A percentile compares a stretch with the other conserved stretches of the same genome.
Evolutionary conservation across 2,888 invertebrate genomes (phyloP).

Genomic region (Cecidostiba fungosa): DNA sequence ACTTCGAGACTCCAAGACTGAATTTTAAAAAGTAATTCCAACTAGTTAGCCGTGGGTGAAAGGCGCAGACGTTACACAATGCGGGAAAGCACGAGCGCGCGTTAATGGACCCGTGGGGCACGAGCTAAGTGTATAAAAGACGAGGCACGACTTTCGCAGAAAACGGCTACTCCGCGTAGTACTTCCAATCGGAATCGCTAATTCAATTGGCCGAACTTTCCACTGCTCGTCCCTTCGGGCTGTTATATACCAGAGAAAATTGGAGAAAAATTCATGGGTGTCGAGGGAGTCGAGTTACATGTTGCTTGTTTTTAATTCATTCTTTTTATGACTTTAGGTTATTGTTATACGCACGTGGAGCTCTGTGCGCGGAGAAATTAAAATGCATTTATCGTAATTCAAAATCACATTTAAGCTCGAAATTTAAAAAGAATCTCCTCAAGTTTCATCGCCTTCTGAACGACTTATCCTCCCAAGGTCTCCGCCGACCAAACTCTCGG

Average conservation of each 20-base stretch:
- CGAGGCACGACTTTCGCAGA: constrained; percentile 28
- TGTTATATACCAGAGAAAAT: neutral
- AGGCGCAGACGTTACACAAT: constrained; percentile 17
- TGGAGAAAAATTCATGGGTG: neutral
- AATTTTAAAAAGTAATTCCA: constrained; percentile 26
- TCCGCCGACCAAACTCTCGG: neutral
- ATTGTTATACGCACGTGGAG: too few relatives aligned
- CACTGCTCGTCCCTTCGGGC: too few relatives aligned
- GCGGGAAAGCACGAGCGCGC: neutral
- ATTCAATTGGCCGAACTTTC: constrained; percentile 19
- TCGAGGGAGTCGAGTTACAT: neutral
- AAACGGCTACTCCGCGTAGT: neutral
- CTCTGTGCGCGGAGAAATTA: too few relatives aligned
- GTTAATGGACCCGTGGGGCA: constrained; percentile 33
- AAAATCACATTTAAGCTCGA: too few relatives aligned
- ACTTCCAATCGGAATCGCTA: constrained; percentile 37
- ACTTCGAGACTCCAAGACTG: neutral
- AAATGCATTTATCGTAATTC: too few relatives aligned
- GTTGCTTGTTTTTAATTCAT: neutral
- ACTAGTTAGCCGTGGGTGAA: neutral
- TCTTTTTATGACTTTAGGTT: too few relatives aligned
- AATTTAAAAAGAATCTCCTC: too few relatives aligned
- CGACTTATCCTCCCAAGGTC: neutral
- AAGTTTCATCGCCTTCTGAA: too few relatives aligned
- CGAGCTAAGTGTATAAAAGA: constrained; percentile 23